Evolutionary conservation across 1,140 invertebrate species (phyloP).

Genomic region (Bombus soroeensis): DNA sequence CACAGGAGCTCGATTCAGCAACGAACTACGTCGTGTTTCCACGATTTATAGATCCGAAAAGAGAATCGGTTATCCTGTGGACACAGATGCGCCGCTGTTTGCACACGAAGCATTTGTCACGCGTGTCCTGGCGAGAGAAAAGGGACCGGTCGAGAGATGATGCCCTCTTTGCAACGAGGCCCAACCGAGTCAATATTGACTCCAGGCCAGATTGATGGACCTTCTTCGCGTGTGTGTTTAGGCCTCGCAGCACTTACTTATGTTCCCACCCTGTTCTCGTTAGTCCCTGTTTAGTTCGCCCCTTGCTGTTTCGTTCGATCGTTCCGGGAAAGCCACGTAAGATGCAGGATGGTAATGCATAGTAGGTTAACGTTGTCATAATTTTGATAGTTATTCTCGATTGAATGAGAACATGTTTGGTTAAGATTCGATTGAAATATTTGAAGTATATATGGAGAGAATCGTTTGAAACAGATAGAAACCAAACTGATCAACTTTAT

Average conservation of each 20-base stretch:
- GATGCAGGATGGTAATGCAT: background rate
- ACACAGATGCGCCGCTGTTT: conserved; percentile 83
- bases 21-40: conserved; percentile 12
- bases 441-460: no score
- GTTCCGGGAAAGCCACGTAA: conserved; percentile 20
- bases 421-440: no score
- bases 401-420: no score
- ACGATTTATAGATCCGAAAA: conserved; percentile 68
- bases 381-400: background rate
- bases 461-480: background rate
- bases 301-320: background rate
- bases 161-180: conserved; percentile 81
- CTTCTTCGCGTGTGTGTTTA: conserved; percentile 77
- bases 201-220: conserved; percentile 81
- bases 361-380: background rate
- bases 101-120: conserved; percentile 82
- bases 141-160: conserved; percentile 77
- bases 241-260: conserved; percentile 80
- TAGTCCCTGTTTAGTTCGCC: background rate
- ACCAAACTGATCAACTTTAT: background rate
- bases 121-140: conserved; percentile 79
- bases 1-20: background rate
- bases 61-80: conserved; percentile 75
- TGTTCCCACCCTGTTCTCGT: conserved; percentile 69
- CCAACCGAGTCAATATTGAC: conserved; percentile 82